phyloP scores from a whole-genome alignment of 2,797 vertebrate genomes.

The Allenopithecus nigroviridis region DNA sequence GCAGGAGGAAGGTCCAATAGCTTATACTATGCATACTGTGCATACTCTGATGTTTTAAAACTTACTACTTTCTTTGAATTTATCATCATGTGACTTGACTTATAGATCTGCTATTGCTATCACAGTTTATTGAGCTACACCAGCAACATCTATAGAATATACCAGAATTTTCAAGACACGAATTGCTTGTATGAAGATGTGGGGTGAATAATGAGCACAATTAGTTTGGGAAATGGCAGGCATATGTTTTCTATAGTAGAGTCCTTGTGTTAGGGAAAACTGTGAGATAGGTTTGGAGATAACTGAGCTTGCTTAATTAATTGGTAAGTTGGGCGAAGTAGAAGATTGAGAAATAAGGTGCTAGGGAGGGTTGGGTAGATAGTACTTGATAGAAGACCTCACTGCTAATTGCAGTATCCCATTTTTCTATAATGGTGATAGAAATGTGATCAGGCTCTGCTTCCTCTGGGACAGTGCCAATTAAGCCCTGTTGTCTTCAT shows the following conservation, averaged over 20 bases:
- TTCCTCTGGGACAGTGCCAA: not conserved
- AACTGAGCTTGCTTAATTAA: not conserved
- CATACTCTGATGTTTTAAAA: not conserved
- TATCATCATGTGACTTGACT: not conserved
- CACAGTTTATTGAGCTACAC: not conserved
- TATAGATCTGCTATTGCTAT: not conserved
- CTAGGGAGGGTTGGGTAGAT: not conserved
- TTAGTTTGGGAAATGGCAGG: conserved; percentile 23
- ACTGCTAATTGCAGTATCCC: not conserved
- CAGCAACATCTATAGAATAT: conserved; percentile 1
- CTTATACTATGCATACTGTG: not conserved
- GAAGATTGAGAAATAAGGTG: not conserved
- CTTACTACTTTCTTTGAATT: not conserved
- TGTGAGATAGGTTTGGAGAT: not conserved
- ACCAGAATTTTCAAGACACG: not conserved
- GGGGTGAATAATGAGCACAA: not conserved
- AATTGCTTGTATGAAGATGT: not conserved
- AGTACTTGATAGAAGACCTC: not conserved
- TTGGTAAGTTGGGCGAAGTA: not conserved
- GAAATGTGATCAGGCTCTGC: not conserved
- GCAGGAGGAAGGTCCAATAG: not conserved
- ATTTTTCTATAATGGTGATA: not conserved
- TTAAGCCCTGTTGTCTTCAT: not conserved
- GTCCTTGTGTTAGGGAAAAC: not conserved
- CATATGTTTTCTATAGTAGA: conserved; percentile 3